Base-by-base conservation (phyloP, 2,888 invertebrate genomes). In the Pemphredon lugubris region DNA sequence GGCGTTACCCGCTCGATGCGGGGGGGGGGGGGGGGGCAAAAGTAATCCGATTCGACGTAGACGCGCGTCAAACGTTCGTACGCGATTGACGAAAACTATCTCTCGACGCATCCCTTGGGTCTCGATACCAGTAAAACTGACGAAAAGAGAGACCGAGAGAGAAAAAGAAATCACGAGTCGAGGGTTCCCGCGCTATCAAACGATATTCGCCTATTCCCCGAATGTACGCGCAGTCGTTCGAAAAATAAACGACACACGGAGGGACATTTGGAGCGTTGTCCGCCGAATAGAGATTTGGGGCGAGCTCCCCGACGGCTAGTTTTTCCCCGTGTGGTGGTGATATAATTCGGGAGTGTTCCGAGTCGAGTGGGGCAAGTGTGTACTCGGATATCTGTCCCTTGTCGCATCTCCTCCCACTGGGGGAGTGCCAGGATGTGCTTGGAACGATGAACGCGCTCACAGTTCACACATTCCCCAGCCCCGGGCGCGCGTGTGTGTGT, bases 351-450 rank as follows among this genome's bases (percentile, higher is more conserved):
- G 71, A 76, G 71, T 64, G 64, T 75, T 74, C 67, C 42, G 51
- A 71, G 57, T 69, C 68, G 75, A 75, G 76, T 50, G 72, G 63
- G 69, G 68, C 75, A 60, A 74, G 63, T 61, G 67, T 48, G 66
- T 59, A 45, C 78, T 78, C 79, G 79, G 80, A 83, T 86, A 87
- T 87, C 84, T 84, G 82, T 83, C 83, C 83, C 84, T 83, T 83
- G 84, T 83, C 82, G 72, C 84, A 81, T 82, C 85, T 80, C 82
- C 86, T 83, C 83, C 82, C 78, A 82, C 84, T 85, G 86, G 88
- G 88, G 88, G 88, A 88, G 88, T 88, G 88, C 88, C 88, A 88
- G 89, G 89, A 89, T 88, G 88, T 88, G 89, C 88, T 89, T 86
- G 88, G 88, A 88, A 89, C 88, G 88, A 86, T 82, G 83, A 83